Conservation (phyloP, 2,888 invertebrate genomes). For the Habrosyne pyritoides region DNA sequence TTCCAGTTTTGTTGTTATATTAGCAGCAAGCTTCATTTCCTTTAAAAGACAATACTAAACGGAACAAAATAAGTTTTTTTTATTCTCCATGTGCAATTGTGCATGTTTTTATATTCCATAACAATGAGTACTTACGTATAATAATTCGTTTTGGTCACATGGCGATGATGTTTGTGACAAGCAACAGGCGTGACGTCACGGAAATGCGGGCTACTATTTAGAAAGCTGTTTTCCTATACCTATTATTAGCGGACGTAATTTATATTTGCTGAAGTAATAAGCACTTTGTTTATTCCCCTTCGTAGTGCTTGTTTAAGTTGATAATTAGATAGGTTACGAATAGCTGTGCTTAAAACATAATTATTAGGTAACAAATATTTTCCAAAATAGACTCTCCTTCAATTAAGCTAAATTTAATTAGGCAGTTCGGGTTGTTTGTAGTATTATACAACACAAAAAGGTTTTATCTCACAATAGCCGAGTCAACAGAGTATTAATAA, state of each 20-base stretch:
- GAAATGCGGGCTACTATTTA: slow-evolving; percentile 55
- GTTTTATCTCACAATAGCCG: background rate
- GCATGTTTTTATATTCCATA: background rate
- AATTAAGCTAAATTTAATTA: background rate
- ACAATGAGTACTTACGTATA: background rate
- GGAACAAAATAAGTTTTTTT: too few species aligned
- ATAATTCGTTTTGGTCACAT: slow-evolving; percentile 9
- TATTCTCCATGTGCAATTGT: background rate
- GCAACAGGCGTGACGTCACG: slow-evolving; percentile 51
- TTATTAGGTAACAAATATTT: background rate
- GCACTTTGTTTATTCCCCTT: background rate
- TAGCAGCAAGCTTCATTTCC: too few species aligned
- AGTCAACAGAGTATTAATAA: slow-evolving; percentile 6
- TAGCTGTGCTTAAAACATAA: background rate
- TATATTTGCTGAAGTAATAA: background rate
- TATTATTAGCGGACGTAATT: slow-evolving; percentile 26
- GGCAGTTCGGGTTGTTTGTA: background rate
- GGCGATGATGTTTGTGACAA: slow-evolving; percentile 36
- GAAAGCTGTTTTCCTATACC: slow-evolving; percentile 44
- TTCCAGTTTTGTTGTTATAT: too few species aligned
- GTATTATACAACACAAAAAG: background rate
- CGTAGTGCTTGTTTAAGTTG: background rate
- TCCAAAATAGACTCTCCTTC: background rate
- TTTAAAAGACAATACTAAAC: too few species aligned
- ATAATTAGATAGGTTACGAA: background rate